Conservation (phyloP, 2,113 vertebrate genomes). For the Neolamprologus longior region DNA sequence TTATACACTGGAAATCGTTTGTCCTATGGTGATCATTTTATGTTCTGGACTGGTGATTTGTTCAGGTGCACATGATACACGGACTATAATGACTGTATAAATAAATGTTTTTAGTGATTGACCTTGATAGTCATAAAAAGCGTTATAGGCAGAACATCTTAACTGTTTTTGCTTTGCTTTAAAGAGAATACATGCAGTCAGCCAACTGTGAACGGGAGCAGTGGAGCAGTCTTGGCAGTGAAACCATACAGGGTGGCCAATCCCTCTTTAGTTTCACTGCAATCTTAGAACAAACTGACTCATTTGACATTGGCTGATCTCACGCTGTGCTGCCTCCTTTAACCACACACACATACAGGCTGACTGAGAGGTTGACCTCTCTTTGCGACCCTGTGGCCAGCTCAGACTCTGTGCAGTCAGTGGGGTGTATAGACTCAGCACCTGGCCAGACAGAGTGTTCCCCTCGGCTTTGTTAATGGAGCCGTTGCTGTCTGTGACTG, state of each 20-base stretch:
- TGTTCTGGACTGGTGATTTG: background rate
- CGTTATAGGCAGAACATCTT: background rate
- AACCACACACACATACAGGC: slow-evolving; percentile 1
- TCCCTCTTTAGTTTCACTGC: background rate
- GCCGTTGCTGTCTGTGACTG: background rate
- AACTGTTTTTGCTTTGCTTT: background rate
- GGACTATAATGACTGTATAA: background rate
- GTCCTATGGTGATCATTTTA: background rate
- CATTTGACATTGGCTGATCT: slow-evolving; percentile 34
- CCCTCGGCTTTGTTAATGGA: slow-evolving; percentile 23
- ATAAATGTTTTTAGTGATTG: background rate
- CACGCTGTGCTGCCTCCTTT: background rate
- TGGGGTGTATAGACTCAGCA: background rate
- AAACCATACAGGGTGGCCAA: background rate
- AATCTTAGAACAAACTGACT: slow-evolving; percentile 14
- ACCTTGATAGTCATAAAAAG: background rate
- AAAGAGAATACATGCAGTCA: background rate
- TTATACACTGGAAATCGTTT: background rate
- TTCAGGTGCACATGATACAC: background rate
- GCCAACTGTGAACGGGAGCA: background rate
- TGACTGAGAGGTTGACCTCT: background rate
- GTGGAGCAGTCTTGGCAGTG: background rate
- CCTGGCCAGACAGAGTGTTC: background rate
- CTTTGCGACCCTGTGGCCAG: background rate
- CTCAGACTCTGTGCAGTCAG: background rate